Evolutionary conservation across 2,797 vertebrate species (phyloP).

Genomic region (Leptoclinus maculatus): DNA sequence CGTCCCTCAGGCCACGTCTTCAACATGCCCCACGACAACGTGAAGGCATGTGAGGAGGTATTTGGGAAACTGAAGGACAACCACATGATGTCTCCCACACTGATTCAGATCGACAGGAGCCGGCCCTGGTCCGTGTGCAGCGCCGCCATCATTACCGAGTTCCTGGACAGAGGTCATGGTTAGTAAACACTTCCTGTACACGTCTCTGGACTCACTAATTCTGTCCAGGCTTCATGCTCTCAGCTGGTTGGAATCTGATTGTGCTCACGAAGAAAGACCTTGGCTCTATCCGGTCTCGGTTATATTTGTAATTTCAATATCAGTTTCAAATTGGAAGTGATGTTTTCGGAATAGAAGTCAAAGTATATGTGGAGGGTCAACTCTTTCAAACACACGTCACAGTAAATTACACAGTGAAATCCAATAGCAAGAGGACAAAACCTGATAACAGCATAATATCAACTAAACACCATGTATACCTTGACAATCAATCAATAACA

Average conservation of each 20-base stretch:
- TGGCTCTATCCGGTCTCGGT: neutral
- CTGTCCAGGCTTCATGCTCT: constrained; percentile 26
- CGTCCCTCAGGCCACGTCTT: constrained; percentile 91
- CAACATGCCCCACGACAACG: constrained; percentile 98
- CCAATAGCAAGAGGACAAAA: neutral
- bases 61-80: constrained; percentile 95
- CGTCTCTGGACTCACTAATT: constrained; percentile 44
- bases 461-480: neutral
- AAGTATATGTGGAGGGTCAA: neutral
- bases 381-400: neutral
- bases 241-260: constrained; percentile 52
- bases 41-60: constrained; percentile 95
- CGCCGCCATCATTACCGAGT: constrained; percentile 95
- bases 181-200: constrained; percentile 77
- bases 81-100: constrained; percentile 99
- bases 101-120: constrained; percentile 95
- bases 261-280: constrained; percentile 4
- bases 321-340: neutral
- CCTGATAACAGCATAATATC: neutral
- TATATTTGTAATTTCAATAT: neutral
- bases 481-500: neutral
- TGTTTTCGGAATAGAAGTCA: neutral
- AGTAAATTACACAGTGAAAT: neutral
- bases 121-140: constrained; percentile 98
- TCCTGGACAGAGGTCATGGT: constrained; percentile 97